These are phyloP conservation scores for Rhagoletis pomonella DNA, from an alignment of 1,140 invertebrate genomes.

Conservation along the genomic window DNA sequence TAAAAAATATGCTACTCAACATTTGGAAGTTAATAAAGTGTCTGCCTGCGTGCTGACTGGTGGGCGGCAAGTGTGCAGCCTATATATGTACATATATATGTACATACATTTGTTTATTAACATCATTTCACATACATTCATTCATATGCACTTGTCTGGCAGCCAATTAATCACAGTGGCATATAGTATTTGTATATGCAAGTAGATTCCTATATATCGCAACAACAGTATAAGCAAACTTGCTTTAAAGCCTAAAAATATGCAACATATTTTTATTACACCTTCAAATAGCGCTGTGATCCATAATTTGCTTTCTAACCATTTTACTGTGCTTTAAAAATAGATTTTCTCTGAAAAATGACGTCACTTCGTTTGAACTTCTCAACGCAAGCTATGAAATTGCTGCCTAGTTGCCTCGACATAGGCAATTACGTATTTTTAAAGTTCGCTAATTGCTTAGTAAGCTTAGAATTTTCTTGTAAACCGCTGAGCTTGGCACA, in stretches of 20 bases:
- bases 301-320: not conserved
- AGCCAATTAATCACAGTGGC: not conserved
- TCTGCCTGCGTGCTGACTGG: not conserved
- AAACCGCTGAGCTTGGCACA: not conserved
- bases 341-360: not conserved
- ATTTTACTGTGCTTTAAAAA: too few species aligned
- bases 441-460: slow-evolving; percentile 18
- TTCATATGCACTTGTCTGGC: not conserved
- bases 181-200: not conserved
- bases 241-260: slow-evolving; percentile 36
- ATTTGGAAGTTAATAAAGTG: slow-evolving; percentile 36
- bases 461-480: not conserved
- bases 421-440: slow-evolving; percentile 17
- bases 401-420: not conserved
- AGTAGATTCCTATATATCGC: not conserved
- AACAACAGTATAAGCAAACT: not conserved
- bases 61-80: not conserved
- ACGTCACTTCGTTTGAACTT: slow-evolving; percentile 11
- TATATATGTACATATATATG: not conserved
- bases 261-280: slow-evolving; percentile 5
- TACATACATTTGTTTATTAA: not conserved
- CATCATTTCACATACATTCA: not conserved
- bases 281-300: not conserved
- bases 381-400: slow-evolving; percentile 16
- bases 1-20: slow-evolving; percentile 34